A percentile compares a stretch with the other conserved stretches of the same genome.
Conservation (phyloP, 1,140 invertebrate species). For the Oryctes rhinoceros region DNA sequence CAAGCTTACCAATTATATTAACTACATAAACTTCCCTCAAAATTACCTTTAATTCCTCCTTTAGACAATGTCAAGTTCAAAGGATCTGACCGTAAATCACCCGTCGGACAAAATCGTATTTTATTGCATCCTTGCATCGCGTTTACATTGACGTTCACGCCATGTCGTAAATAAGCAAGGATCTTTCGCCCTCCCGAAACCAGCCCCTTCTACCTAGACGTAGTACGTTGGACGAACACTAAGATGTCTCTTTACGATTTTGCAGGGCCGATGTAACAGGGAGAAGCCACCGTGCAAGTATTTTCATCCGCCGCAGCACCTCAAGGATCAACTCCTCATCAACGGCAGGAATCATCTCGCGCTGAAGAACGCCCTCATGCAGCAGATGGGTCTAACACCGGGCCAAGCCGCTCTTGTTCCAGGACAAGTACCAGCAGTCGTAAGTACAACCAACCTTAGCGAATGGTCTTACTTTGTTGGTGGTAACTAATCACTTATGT, state of each 20-base stretch:
- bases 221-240: not conserved
- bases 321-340: slow-evolving; percentile 99
- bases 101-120: not conserved
- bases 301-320: slow-evolving; percentile 98
- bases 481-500: not conserved
- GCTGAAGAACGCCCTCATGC: slow-evolving; percentile 95
- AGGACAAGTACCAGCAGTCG: slow-evolving; percentile 90
- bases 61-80: not conserved
- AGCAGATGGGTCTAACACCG: slow-evolving; percentile 92
- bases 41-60: not conserved
- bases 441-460: slow-evolving; percentile 67
- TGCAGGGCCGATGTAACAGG: slow-evolving; percentile 98
- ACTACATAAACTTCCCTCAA: not conserved
- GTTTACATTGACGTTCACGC: not conserved
- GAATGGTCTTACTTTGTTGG: not conserved
- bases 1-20: not conserved
- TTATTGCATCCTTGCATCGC: not conserved
- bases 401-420: slow-evolving; percentile 85
- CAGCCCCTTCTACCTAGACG: not conserved
- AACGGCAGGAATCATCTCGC: slow-evolving; percentile 99
- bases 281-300: slow-evolving; percentile 99
- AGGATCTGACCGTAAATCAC: slow-evolving; percentile 10
- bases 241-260: slow-evolving; percentile 53
- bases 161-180: not conserved
- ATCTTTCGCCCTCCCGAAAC: not conserved